A percentile compares a stretch with the other conserved stretches of the same genome.
Evolutionary conservation across 2,797 vertebrate species (phyloP).

Genomic region (Cephalopachus bancanus): DNA sequence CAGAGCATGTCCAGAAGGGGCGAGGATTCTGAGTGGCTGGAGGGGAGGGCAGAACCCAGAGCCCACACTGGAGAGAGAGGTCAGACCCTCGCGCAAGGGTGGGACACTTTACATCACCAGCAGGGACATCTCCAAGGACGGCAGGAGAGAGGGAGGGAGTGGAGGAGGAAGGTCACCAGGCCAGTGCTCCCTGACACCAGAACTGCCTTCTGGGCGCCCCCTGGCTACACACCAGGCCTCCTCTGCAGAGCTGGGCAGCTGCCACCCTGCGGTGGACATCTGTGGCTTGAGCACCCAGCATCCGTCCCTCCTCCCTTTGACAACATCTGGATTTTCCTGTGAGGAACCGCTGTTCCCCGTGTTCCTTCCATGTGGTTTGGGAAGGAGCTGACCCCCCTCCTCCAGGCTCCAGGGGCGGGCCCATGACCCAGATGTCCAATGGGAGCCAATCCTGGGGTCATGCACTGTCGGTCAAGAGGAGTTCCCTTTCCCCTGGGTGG

Average conservation of each 20-base stretch:
- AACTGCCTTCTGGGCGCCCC: not conserved
- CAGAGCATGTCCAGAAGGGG: not conserved
- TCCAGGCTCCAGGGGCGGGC: not conserved
- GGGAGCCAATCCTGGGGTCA: not conserved
- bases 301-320: not conserved
- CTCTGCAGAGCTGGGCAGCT: not conserved
- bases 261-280: not conserved
- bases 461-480: not conserved
- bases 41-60: not conserved
- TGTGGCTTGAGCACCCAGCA: not conserved
- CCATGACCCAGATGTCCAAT: not conserved
- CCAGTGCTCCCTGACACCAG: not conserved
- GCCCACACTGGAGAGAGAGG: not conserved
- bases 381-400: too few relatives aligned
- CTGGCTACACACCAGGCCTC: rapidly evolving
- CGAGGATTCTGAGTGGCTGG: not conserved
- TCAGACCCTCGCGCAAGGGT: not conserved
- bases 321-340: not conserved
- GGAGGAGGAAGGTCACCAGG: not conserved
- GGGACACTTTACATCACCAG: rapidly evolving
- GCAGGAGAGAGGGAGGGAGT: not conserved
- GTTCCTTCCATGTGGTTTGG: not conserved
- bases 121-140: not conserved
- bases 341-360: rapidly evolving
- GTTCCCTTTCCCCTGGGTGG: not conserved